A percentile compares a stretch with the other conserved stretches of the same genome.
phyloP scores from a whole-genome alignment of 2,113 vertebrate species.

The Heterocephalus glaber region DNA sequence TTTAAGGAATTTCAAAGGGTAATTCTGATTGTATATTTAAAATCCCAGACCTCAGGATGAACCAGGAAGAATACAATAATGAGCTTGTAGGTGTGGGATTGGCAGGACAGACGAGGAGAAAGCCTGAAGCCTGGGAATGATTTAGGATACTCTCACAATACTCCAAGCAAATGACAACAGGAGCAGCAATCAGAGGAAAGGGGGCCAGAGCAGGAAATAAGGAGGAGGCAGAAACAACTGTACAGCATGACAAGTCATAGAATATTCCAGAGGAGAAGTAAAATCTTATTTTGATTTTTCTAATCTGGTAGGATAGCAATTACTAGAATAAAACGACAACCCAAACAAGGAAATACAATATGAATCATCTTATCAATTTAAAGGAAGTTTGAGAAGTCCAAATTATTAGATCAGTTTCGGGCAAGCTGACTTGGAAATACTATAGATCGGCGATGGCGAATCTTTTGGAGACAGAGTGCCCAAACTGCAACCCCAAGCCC shows the following conservation, averaged over 20 bases:
- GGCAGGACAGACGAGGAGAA: background rate
- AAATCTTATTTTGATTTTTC: constrained; percentile 35
- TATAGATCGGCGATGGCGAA: background rate
- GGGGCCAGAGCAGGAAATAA: background rate
- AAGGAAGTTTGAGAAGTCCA: background rate
- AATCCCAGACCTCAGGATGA: background rate
- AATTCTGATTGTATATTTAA: background rate
- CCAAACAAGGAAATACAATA: background rate
- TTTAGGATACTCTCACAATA: background rate
- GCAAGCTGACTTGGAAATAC: background rate
- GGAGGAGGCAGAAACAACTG: background rate
- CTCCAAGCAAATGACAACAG: background rate
- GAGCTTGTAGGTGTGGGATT: background rate
- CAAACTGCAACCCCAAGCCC: background rate
- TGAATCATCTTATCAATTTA: background rate
- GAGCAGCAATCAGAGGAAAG: background rate
- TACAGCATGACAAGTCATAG: background rate
- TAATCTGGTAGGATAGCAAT: background rate
- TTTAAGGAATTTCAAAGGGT: background rate
- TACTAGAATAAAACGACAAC: background rate
- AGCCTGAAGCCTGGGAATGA: background rate
- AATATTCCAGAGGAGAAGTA: background rate
- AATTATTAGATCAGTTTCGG: background rate
- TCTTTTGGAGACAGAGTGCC: background rate
- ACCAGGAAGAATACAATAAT: background rate